Percentiles rank a stretch among this genome's conserved stretches.
phyloP scores from a whole-genome alignment of 2,888 invertebrate genomes.

The Metallyticus violacea region DNA sequence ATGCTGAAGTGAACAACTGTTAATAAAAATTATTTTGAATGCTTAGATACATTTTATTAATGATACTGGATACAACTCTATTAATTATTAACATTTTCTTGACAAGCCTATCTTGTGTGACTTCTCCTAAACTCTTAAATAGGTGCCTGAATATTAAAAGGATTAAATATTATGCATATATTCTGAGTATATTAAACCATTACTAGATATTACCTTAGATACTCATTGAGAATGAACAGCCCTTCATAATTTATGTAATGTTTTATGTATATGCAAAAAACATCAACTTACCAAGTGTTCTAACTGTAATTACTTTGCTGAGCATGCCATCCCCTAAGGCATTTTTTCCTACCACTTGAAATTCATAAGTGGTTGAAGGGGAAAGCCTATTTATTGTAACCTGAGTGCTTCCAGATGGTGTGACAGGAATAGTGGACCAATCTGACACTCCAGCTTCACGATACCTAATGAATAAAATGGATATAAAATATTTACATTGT shows the following conservation, averaged over 20 bases:
- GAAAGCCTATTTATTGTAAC: constrained; percentile 87
- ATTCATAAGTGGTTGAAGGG: constrained; percentile 91
- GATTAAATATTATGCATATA: no score
- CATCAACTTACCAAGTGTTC: constrained; percentile 74
- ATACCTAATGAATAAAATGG: constrained; percentile 54
- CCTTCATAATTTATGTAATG: neutral
- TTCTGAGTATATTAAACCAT: neutral
- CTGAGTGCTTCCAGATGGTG: constrained; percentile 83
- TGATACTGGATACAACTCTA: no score
- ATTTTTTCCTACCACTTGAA: constrained; percentile 94
- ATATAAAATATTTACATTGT: neutral
- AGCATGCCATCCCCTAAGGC: constrained; percentile 93
- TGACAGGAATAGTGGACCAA: constrained; percentile 92
- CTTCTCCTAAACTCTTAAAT: neutral
- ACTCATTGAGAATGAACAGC: neutral
- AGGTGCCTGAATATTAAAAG: neutral
- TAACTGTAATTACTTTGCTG: constrained; percentile 87
- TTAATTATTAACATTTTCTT: no score
- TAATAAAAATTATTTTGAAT: no score
- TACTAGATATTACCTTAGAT: neutral
- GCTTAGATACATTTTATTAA: no score
- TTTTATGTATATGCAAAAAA: neutral
- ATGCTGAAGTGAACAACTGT: no score
- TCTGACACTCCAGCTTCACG: constrained; percentile 82
- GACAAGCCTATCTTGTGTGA: no score